Conservation (phyloP, 2,888 invertebrate genomes). For the Monoplex corrugatus region DNA sequence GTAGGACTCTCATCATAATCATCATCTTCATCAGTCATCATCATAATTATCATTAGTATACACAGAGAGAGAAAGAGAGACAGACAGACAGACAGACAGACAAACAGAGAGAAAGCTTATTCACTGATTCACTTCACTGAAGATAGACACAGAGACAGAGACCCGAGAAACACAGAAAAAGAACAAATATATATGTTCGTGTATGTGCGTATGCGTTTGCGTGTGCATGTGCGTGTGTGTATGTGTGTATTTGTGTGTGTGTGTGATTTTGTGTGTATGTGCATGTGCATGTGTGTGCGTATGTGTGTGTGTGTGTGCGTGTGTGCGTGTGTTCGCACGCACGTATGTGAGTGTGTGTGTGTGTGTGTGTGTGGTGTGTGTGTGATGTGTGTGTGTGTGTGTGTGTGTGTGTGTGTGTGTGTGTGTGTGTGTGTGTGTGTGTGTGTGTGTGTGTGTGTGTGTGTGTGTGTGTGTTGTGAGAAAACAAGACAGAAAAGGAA, state of each 20-base stretch:
- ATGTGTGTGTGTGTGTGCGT: slow-evolving; percentile 29
- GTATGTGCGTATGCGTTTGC: background rate
- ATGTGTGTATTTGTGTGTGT: slow-evolving; percentile 9
- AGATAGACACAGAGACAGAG: too few relatives aligned
- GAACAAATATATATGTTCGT: too few relatives aligned
- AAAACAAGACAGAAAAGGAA: background rate
- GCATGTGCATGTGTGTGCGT: slow-evolving; percentile 6
- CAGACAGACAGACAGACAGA: too few relatives aligned
- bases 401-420: background rate
- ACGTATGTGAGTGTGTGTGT: background rate
- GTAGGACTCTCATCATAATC: too few relatives aligned
- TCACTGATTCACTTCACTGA: too few relatives aligned
- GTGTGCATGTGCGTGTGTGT: slow-evolving; percentile 5
- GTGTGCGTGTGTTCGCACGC: background rate
- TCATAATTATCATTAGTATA: too few relatives aligned
- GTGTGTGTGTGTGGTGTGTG: slow-evolving; percentile 14
- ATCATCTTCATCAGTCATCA: too few relatives aligned
- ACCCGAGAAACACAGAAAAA: too few relatives aligned
- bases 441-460: background rate
- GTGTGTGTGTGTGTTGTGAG: background rate
- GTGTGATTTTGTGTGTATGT: background rate
- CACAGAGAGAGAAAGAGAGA: too few relatives aligned
- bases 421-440: background rate
- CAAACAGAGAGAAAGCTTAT: too few relatives aligned
- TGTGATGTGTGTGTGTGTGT: background rate